Base-by-base conservation (phyloP, 2,797 vertebrate genomes). In the Huso huso region DNA sequence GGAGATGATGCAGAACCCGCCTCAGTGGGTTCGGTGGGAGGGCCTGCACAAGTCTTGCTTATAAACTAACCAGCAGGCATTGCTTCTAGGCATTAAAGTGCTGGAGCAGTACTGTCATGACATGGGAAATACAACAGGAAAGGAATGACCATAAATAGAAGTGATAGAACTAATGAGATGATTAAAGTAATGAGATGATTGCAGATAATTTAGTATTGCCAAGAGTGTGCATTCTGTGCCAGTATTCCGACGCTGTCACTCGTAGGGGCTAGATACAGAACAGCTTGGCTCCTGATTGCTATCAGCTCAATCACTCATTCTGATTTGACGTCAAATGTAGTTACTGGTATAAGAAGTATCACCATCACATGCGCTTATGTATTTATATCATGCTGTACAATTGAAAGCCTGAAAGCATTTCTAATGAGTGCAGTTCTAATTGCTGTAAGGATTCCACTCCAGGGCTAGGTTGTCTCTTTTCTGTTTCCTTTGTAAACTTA, bases 251-350 rank as follows among this genome's bases (percentile, higher is more conserved):
- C 9, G 53, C 9, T n/a, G n/a, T 61, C 23, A 10, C 6, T 23
- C 11, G 13, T 48, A 55, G 13, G 59, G 13, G 61, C 61, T 37
- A 37, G 18, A 62, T 0, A 62, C 61, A 62, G 18, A 62, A 37
- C 61, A 23, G 61, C 61, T 62, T 62, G n/a, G 61, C 12, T 37
- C 11, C 61, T 13, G 59, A 61, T n/a, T 61, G 59, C 59, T 61
- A n/a, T 61, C 59, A 61, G 11, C 15, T 18, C 61, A 37, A 48
- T 62, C 61, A 62, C 9, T 37, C 11, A 8, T 37, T 62, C 48
- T 8, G 61, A n/a, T 37, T 23, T 37, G 8, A 62, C 8, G 11
- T 23, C 1, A 23, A 62, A 62, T 62, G 13, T 62, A 62, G 61
- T 23, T 9, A 62, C 61, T 37, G 61, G 61, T 10, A 10, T 62